phyloP scores from a whole-genome alignment of 2,888 invertebrate genomes.

The Ophion ellenae region DNA sequence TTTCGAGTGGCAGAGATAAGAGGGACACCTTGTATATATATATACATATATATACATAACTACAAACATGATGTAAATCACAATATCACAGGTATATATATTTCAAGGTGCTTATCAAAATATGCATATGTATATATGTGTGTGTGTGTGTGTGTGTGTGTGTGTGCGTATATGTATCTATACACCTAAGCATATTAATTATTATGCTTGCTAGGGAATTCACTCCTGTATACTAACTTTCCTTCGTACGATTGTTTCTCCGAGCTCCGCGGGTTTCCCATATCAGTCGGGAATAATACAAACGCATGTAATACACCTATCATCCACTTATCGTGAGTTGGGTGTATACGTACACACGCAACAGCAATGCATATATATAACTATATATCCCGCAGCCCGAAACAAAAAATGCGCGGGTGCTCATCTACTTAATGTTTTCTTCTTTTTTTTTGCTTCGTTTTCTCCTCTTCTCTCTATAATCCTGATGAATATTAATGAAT shows the following conservation, averaged over 20 bases:
- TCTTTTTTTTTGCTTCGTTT: slow-evolving; percentile 75
- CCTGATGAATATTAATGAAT: slow-evolving; percentile 82
- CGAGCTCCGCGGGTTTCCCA: slow-evolving; percentile 24
- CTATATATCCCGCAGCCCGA: neutral
- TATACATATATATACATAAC: too few species aligned
- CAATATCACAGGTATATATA: too few species aligned
- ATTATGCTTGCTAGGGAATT: slow-evolving; percentile 24
- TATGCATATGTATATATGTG: too few species aligned
- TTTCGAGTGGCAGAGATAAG: too few species aligned
- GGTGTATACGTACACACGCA: neutral
- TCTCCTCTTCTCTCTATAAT: slow-evolving; percentile 75
- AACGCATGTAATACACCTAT: slow-evolving; percentile 46
- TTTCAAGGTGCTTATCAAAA: too few species aligned
- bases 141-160: too few species aligned
- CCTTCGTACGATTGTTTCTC: slow-evolving; percentile 35
- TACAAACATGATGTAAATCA: too few species aligned
- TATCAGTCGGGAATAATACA: slow-evolving; percentile 45
- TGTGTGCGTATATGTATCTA: neutral
- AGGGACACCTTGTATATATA: too few species aligned
- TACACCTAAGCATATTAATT: neutral
- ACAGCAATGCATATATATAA: neutral
- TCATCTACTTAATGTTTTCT: slow-evolving; percentile 70
- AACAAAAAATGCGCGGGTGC: slow-evolving; percentile 42
- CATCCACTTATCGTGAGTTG: slow-evolving; percentile 10
- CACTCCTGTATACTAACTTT: neutral